phyloP scores from a whole-genome alignment of 2,888 invertebrate genomes.

The Acleris laterana region DNA sequence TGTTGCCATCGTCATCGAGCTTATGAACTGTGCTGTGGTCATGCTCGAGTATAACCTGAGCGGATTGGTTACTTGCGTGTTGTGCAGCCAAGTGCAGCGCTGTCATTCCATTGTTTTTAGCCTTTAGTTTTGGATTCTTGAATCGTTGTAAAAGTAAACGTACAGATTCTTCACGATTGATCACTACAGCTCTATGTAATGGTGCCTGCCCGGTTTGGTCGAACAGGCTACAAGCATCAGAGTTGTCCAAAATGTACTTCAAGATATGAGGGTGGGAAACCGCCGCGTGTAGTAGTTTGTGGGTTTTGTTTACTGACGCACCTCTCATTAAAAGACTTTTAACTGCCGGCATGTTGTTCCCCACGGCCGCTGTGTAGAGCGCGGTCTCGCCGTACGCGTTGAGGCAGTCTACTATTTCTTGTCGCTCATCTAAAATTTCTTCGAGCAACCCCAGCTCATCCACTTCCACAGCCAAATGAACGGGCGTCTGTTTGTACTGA shows the following conservation, averaged over 20 bases:
- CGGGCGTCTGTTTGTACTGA: too few relatives aligned
- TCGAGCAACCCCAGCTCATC: too few relatives aligned
- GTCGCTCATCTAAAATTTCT: too few relatives aligned
- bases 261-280: not conserved
- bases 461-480: too few relatives aligned
- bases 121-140: not conserved
- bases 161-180: not conserved
- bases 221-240: not conserved
- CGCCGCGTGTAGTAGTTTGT: conserved; percentile 2
- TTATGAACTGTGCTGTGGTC: not conserved
- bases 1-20: not conserved
- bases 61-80: not conserved
- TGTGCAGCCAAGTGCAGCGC: not conserved
- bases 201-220: not conserved
- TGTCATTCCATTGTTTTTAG: not conserved
- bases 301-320: not conserved
- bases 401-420: too few relatives aligned
- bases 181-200: not conserved
- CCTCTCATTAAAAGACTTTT: not conserved
- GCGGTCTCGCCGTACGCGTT: too few relatives aligned
- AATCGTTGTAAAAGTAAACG: conserved; percentile 3
- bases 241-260: conserved; percentile 5
- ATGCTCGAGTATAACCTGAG: conserved; percentile 1
- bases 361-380: too few relatives aligned
- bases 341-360: not conserved